phyloP scores from a whole-genome alignment of 2,113 vertebrate species.

The Abramis brama region DNA sequence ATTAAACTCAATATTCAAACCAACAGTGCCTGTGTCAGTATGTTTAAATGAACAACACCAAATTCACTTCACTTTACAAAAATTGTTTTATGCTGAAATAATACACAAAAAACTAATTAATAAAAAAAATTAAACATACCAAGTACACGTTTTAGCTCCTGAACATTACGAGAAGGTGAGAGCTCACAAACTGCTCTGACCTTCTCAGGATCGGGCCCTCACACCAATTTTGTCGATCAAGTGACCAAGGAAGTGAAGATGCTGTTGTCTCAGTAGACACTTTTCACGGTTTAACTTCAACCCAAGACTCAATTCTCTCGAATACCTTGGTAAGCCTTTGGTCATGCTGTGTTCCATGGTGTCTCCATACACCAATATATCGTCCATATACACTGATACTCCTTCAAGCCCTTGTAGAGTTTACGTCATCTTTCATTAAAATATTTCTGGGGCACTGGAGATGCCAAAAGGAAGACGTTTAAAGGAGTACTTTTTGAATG shows the following conservation, averaged over 20 bases:
- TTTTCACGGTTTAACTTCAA: conserved; percentile 50
- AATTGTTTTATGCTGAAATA: too few relatives aligned
- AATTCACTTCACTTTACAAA: too few relatives aligned
- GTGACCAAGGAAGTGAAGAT: conserved; percentile 48
- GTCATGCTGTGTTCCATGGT: conserved; percentile 19
- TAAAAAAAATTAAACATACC: conserved; percentile 28
- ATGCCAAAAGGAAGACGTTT: not conserved
- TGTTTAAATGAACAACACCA: too few relatives aligned
- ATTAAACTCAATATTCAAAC: too few relatives aligned
- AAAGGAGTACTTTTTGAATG: not conserved
- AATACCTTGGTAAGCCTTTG: conserved; percentile 26
- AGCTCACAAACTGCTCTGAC: conserved; percentile 27
- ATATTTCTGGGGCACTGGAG: not conserved
- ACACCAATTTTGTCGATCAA: conserved; percentile 24
- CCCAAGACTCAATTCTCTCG: conserved; percentile 28
- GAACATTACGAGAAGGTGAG: conserved; percentile 17
- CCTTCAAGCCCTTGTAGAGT: not conserved
- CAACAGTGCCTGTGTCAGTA: too few relatives aligned
- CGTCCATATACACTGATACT: not conserved
- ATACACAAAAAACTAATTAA: too few relatives aligned
- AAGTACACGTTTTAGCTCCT: conserved; percentile 30
- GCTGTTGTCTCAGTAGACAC: conserved; percentile 24
- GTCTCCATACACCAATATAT: not conserved
- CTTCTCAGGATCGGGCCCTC: conserved; percentile 45
- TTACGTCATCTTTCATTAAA: not conserved